phyloP scores from a whole-genome alignment of 2,888 invertebrate genomes.

The Nasonia oneida region DNA sequence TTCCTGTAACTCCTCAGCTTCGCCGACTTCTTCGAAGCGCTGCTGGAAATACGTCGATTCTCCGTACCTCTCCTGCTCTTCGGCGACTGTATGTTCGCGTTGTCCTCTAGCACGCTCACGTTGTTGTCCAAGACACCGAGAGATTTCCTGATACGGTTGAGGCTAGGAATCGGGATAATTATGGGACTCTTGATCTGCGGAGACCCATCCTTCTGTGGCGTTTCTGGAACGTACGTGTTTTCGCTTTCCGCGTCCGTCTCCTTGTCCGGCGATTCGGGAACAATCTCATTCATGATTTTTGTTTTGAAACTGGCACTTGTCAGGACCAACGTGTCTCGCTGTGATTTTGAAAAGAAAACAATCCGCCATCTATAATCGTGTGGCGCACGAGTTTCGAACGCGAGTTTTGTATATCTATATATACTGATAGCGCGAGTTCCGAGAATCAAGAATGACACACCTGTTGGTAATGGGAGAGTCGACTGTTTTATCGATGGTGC shows the following conservation, averaged over 20 bases:
- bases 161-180: conserved; percentile 10
- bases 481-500: neutral
- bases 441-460: neutral
- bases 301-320: neutral
- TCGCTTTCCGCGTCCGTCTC: conserved; percentile 63
- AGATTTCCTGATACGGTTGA: conserved; percentile 42
- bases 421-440: neutral
- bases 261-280: conserved; percentile 71
- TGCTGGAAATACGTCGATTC: neutral
- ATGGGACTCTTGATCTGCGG: conserved; percentile 15
- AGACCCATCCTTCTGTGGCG: conserved; percentile 68
- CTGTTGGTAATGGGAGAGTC: neutral
- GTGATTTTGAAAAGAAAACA: conserved; percentile 19
- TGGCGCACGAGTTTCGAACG: neutral
- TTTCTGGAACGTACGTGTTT: conserved; percentile 64
- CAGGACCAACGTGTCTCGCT: neutral
- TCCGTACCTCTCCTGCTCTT: neutral
- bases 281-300: conserved; percentile 60
- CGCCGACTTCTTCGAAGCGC: neutral
- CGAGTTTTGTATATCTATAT: neutral
- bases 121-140: neutral
- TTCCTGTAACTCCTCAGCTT: neutral
- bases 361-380: conserved; percentile 26
- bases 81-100: conserved; percentile 3
- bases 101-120: neutral